Conservation (phyloP, 2,888 invertebrate species). For the Hirtodrosophila duncani region DNA sequence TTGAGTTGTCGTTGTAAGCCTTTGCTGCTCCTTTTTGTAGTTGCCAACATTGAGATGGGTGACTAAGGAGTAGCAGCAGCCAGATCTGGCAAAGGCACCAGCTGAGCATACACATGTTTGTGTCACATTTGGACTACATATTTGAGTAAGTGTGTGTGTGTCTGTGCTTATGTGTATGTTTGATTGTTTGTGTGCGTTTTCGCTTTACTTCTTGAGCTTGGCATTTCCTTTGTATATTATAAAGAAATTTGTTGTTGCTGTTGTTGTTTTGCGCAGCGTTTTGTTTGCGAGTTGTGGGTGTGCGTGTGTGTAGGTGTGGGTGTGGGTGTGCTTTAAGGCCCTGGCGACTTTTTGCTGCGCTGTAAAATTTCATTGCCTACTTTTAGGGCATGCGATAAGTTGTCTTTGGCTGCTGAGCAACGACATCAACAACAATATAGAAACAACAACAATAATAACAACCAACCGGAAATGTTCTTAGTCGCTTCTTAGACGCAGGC, state of each 20-base stretch:
- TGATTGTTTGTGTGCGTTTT: constrained; percentile 15
- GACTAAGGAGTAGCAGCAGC: neutral
- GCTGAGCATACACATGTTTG: constrained; percentile 67
- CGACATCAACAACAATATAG: constrained; percentile 4
- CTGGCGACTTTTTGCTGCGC: constrained; percentile 33
- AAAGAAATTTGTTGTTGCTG: constrained; percentile 56
- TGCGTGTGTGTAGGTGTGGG: constrained; percentile 18
- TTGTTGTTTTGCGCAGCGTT: too few species aligned
- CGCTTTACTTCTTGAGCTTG: constrained; percentile 52
- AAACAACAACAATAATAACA: constrained; percentile 1
- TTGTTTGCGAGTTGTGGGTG: constrained; percentile 6
- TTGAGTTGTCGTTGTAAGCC: constrained; percentile 34
- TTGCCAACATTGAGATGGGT: constrained; percentile 11
- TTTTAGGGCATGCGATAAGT: constrained; percentile 39
- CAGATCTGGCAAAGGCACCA: constrained; percentile 29
- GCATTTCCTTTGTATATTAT: constrained; percentile 69
- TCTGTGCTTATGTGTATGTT: constrained; percentile 29
- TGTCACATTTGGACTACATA: constrained; percentile 60
- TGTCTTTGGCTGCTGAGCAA: constrained; percentile 10
- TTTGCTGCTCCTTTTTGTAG: constrained; percentile 48
- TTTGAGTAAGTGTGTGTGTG: neutral
- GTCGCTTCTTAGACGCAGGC: constrained; percentile 31
- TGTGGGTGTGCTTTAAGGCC: constrained; percentile 7
- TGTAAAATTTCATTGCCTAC: constrained; percentile 49
- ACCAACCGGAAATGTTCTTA: constrained; percentile 20